Base-by-base conservation (phyloP, 2,113 vertebrate genomes). In the Nibea albiflora region DNA sequence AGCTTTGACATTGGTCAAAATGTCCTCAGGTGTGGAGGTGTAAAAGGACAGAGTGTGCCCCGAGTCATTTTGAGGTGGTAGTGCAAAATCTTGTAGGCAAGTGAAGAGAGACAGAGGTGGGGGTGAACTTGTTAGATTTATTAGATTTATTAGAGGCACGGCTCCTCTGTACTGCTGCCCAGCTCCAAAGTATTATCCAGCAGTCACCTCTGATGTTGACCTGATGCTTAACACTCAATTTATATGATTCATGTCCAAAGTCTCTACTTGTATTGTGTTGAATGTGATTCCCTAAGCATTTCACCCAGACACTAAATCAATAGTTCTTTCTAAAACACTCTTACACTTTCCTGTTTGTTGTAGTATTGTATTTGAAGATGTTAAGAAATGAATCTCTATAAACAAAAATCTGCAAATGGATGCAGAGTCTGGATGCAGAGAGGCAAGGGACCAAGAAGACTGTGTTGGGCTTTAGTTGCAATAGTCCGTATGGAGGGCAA, bases 91-190 rank as follows among this genome's bases (percentile, higher is more conserved):
- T 22, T 1, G 1, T 63, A 56, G 9, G 42, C 9, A 15, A 7
- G 52, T 28, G 19, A 72, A 31, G 31, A 44, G 26, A 84, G 57
- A 6, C 20, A 35, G 31, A 8, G 50, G 1, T 31, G n/a, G 49
- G 35, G 8, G 39, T 61, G 26, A 70, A 61, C 35, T 14, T 66
- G 39, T 70, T 22, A 6, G 42, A 76, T 80, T 60, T 61, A 83
- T 42, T 58, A n/a, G n/a, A n/a, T n/a, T n/a, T n/a, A n/a, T n/a
- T n/a, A n/a, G 42, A 53, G 14, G 8, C 12, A 60, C n/a, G 35
- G 6, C 42, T 66, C 64, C 53, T 39, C 20, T 71, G 64, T 54
- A 28, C 24, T 47, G 66, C 54, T 42, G 53, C 35, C 0, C n/a
- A 42, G 14, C 56, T 56, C 57, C 20, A 4, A 44, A 60, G 26